Evolutionary conservation across 2,113 vertebrate genomes (phyloP).

Genomic region (Syngnathus scovelli): DNA sequence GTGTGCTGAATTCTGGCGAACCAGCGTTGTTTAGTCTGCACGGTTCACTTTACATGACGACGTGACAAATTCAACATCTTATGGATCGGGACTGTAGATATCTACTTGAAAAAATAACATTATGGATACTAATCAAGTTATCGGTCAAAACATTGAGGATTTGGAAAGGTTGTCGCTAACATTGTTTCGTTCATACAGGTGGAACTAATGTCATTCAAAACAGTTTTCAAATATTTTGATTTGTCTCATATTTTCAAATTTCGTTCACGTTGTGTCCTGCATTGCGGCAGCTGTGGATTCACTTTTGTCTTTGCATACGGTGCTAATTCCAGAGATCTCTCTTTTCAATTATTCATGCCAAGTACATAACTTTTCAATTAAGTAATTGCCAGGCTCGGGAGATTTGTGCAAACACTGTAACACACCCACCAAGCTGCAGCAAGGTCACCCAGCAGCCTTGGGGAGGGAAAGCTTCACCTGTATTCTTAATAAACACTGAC

Average conservation of each 20-base stretch:
- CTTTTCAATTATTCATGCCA: slow-evolving; percentile 61
- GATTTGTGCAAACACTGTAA: slow-evolving; percentile 34
- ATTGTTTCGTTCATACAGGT: slow-evolving; percentile 8
- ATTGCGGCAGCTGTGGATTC: slow-evolving; percentile 13
- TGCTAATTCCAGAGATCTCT: slow-evolving; percentile 46
- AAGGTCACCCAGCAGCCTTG: slow-evolving; percentile 35
- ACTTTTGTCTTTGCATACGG: slow-evolving; percentile 32
- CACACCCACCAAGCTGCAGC: background rate
- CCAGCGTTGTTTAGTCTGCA: slow-evolving; percentile 61
- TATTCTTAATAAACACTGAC: slow-evolving; percentile 49
- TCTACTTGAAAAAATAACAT: slow-evolving; percentile 44
- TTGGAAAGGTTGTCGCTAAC: slow-evolving; percentile 24
- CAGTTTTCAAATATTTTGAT: background rate
- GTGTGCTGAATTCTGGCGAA: slow-evolving; percentile 38
- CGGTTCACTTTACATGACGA: slow-evolving; percentile 59
- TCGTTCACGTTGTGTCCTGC: background rate
- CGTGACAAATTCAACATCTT: slow-evolving; percentile 63
- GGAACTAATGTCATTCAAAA: background rate
- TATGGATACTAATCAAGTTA: slow-evolving; percentile 50
- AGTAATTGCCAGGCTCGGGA: slow-evolving; percentile 61
- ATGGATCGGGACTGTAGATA: slow-evolving; percentile 27
- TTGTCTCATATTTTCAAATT: background rate
- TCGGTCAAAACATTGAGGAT: slow-evolving; percentile 28
- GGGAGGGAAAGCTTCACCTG: slow-evolving; percentile 29
- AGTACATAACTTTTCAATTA: slow-evolving; percentile 70